Base-by-base conservation (phyloP, 2,113 vertebrate genomes). In the Cervus canadensis region DNA sequence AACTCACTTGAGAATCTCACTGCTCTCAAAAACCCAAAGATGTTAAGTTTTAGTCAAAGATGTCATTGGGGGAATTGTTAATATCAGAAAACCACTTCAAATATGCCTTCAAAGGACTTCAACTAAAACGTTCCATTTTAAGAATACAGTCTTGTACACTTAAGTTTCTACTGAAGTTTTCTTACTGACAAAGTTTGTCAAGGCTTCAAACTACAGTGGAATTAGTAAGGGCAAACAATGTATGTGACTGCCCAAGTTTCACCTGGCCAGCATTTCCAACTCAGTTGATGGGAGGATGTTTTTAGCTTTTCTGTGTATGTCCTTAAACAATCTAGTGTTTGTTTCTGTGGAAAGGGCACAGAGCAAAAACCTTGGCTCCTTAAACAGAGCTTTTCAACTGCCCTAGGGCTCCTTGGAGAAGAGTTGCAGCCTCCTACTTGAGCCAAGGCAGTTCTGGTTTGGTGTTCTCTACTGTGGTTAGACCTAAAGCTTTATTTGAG, bases 21-120 rank as follows among this genome's bases (percentile, higher is more conserved):
- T 94, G 52, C 36, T 92, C 87, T 94, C 50, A 74, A 97, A 96
- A 93, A 95, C 43, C 16, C 59, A 90, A 94, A n/a, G 48, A 59
- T n/a, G 71, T 60, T 50, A 86, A 87, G 25, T 87, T 71, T 78
- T 45, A 74, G 45, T 82, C 21, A 74, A 87, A 96, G 59, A 67
- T 94, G 8, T 13, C 89, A 57, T 0, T 13, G n/a, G 33, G 21
- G 17, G 8, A 79, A 78, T 79, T 84, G 48, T 25, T 90, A 92
- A 23, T 81, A 93, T 84, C 59, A 84, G 33, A 88, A 94, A 94
- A 96, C 57, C 45, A 62, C 30, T 89, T 92, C 16, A 85, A 85
- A 83, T 36, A 21, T 23, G 30, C 83, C 36, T 64, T 56, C 74
- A 50, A 28, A 94, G 84, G 40, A 40, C 89, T 85, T 96, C 48